phyloP scores from a whole-genome alignment of 2,888 invertebrate species.

The Neoitamus cyanurus region DNA sequence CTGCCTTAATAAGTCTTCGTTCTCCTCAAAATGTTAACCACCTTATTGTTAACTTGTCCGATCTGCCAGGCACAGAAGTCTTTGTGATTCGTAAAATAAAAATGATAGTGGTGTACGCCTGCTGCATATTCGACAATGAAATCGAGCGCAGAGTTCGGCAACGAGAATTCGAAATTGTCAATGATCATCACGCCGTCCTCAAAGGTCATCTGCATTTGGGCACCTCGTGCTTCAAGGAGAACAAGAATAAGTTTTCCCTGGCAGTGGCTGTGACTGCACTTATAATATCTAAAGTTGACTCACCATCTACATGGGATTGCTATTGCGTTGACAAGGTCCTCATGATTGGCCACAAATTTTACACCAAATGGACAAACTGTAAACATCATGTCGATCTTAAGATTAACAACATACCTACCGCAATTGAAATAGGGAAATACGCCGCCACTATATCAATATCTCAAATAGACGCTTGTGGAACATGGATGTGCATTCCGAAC shows the following conservation, averaged over 20 bases:
- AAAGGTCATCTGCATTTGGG: constrained; percentile 59
- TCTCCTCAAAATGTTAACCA: constrained; percentile 59
- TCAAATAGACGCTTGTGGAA: constrained; percentile 45
- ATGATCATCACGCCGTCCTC: constrained; percentile 60
- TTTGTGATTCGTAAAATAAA: constrained; percentile 59
- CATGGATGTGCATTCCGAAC: constrained; percentile 62
- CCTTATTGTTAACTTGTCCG: constrained; percentile 58
- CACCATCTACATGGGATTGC: constrained; percentile 62
- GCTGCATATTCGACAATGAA: constrained; percentile 56
- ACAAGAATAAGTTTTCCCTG: constrained; percentile 61
- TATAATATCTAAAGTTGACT: constrained; percentile 62
- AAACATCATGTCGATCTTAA: constrained; percentile 55
- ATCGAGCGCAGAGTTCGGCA: constrained; percentile 52
- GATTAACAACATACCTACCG: constrained; percentile 59
- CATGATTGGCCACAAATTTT: constrained; percentile 61
- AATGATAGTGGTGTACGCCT: constrained; percentile 58
- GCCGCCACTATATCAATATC: constrained; percentile 56
- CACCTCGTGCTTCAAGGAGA: constrained; percentile 57
- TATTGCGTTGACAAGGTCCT: constrained; percentile 60
- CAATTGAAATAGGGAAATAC: constrained; percentile 61
- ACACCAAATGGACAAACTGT: constrained; percentile 59
- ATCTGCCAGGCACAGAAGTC: constrained; percentile 53
- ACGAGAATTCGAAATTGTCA: constrained; percentile 60
- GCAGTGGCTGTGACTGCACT: constrained; percentile 59
- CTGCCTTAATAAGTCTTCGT: constrained; percentile 59